Conservation (phyloP, 2,113 vertebrate species). For the Uria aalge region DNA sequence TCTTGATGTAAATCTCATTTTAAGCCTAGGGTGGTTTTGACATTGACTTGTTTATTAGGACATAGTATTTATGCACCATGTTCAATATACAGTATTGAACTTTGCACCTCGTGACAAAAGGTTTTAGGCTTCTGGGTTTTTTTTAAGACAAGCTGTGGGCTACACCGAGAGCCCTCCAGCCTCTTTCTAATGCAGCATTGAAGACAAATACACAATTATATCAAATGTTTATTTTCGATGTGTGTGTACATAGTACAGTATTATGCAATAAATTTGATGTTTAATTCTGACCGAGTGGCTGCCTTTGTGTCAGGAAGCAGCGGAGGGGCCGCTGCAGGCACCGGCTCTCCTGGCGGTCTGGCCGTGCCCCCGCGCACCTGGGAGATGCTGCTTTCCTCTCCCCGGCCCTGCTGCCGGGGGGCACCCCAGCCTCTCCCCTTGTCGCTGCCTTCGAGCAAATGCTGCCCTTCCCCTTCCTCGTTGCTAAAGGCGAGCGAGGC, state of each 20-base stretch:
- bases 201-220: slow-evolving; percentile 68
- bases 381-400: not conserved
- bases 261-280: slow-evolving; percentile 80
- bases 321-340: not conserved
- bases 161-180: slow-evolving; percentile 58
- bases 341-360: accelerated
- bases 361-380: accelerated
- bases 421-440: not conserved
- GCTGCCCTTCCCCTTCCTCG: not conserved
- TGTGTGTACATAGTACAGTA: slow-evolving; percentile 75
- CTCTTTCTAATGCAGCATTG: slow-evolving; percentile 73
- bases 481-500: not conserved
- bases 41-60: slow-evolving; percentile 71
- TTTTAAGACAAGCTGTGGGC: slow-evolving; percentile 62
- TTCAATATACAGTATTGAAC: slow-evolving; percentile 52
- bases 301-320: not conserved
- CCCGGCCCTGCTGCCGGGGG: not conserved
- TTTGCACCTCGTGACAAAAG: slow-evolving; percentile 59
- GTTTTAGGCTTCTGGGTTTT: slow-evolving; percentile 61
- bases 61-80: slow-evolving; percentile 68
- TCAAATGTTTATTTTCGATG: slow-evolving; percentile 79
- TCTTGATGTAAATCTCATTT: slow-evolving; percentile 63
- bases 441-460: accelerated
- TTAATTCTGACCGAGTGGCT: slow-evolving; percentile 25
- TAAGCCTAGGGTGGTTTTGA: slow-evolving; percentile 61